A percentile compares a stretch with the other conserved stretches of the same genome.
Evolutionary conservation across 2,113 vertebrate genomes (phyloP).

Genomic region (Poecile atricapillus): DNA sequence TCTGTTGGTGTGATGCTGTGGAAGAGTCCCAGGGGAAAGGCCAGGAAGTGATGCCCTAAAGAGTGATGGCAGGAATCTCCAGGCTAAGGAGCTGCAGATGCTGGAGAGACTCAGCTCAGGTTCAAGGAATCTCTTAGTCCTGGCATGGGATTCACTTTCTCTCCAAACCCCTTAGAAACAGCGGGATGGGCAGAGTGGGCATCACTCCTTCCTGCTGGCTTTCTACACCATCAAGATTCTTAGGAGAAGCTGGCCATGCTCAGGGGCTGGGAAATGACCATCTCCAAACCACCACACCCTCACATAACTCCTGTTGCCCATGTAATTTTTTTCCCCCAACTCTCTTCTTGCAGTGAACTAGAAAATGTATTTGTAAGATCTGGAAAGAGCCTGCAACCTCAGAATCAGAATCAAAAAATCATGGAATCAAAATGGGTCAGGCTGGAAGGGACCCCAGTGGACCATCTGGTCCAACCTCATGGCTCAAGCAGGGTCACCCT

Average conservation of each 20-base stretch:
- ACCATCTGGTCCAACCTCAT: not conserved
- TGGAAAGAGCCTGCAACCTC: not conserved
- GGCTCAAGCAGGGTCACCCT: not conserved
- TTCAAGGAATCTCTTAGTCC: not conserved
- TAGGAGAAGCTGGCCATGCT: not conserved
- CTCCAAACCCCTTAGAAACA: not conserved
- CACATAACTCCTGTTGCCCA: not conserved
- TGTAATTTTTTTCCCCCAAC: accelerated
- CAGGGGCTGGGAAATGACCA: not conserved
- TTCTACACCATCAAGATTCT: not conserved
- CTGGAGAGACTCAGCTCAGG: not conserved
- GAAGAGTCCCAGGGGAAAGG: not conserved
- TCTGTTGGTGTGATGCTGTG: not conserved
- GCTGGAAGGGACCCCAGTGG: not conserved
- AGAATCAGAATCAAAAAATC: not conserved
- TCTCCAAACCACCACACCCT: not conserved
- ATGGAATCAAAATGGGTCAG: accelerated
- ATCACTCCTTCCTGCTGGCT: not conserved
- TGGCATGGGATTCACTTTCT: not conserved
- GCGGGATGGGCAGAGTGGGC: not conserved
- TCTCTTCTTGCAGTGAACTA: not conserved
- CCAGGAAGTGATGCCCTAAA: not conserved
- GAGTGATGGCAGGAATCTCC: not conserved
- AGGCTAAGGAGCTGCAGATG: not conserved
- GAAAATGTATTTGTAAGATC: not conserved